phyloP scores from a whole-genome alignment of 1,140 invertebrate genomes.

The Heliothis virescens region DNA sequence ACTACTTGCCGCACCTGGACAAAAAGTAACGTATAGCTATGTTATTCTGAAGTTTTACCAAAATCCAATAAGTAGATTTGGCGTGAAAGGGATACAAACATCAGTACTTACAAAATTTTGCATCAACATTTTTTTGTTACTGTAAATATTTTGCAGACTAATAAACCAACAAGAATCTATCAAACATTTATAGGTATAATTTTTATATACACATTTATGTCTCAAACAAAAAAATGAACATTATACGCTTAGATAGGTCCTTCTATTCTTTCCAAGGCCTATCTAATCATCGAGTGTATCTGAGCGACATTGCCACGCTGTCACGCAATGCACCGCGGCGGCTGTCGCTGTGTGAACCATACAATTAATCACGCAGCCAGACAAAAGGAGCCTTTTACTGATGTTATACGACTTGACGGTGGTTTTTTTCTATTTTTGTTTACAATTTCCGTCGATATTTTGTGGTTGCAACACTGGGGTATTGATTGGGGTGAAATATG shows the following conservation, averaged over 20 bases:
- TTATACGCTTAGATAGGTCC: too few species aligned
- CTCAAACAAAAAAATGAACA: too few species aligned
- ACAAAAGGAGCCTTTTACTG: conserved; percentile 56
- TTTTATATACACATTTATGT: too few species aligned
- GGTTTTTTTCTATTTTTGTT: conserved; percentile 12
- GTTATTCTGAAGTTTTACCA: neutral
- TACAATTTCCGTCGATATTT: conserved; percentile 29
- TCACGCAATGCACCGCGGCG: conserved; percentile 52
- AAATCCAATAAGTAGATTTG: too few species aligned
- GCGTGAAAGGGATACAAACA: too few species aligned
- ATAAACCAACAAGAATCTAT: too few species aligned
- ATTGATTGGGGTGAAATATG: neutral
- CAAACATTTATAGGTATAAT: too few species aligned
- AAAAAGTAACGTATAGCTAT: neutral
- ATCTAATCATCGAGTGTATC: conserved; percentile 62
- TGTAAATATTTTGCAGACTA: too few species aligned
- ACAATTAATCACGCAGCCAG: conserved; percentile 71
- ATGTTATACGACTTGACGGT: conserved; percentile 32
- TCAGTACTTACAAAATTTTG: too few species aligned
- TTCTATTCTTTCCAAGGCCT: neutral
- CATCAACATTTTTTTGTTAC: too few species aligned
- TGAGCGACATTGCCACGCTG: conserved; percentile 56
- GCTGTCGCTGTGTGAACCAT: conserved; percentile 63
- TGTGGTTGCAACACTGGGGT: conserved; percentile 19
- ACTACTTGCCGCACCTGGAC: too few species aligned